phyloP scores from a whole-genome alignment of 2,888 invertebrate species.

The Agrotis ipsilon region DNA sequence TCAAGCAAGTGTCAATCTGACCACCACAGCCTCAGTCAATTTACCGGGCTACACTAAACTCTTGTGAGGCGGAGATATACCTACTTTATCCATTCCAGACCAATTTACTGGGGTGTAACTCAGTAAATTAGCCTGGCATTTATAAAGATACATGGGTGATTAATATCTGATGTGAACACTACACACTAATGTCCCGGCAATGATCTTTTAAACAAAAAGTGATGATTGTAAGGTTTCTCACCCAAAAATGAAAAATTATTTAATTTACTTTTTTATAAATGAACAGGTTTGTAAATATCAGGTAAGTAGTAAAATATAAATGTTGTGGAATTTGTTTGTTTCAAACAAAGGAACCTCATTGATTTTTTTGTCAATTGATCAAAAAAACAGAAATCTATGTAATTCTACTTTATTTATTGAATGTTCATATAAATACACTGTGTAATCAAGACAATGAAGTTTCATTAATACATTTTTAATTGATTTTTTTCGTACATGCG shows the following conservation, averaged over 20 bases:
- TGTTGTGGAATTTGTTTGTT: neutral
- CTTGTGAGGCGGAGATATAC: neutral
- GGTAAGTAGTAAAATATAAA: neutral
- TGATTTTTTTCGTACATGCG: neutral
- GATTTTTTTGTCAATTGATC: neutral
- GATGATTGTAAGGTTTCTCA: neutral
- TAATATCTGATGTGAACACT: no score
- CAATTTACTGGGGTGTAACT: no score
- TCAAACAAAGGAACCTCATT: constrained; percentile 31
- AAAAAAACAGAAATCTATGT: neutral
- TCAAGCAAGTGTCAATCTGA: neutral
- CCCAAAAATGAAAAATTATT: neutral
- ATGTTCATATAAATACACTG: neutral
- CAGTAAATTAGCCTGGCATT: no score
- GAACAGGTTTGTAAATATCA: neutral
- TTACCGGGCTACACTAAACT: neutral
- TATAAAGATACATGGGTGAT: no score
- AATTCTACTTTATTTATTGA: neutral
- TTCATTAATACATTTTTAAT: neutral
- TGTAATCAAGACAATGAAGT: neutral
- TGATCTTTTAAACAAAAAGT: neutral
- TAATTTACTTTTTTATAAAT: neutral
- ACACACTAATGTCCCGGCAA: neutral
- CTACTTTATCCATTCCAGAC: no score
- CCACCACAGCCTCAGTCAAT: no score